phyloP scores from a whole-genome alignment of 2,797 vertebrate genomes.

The Galaxias olidus region DNA sequence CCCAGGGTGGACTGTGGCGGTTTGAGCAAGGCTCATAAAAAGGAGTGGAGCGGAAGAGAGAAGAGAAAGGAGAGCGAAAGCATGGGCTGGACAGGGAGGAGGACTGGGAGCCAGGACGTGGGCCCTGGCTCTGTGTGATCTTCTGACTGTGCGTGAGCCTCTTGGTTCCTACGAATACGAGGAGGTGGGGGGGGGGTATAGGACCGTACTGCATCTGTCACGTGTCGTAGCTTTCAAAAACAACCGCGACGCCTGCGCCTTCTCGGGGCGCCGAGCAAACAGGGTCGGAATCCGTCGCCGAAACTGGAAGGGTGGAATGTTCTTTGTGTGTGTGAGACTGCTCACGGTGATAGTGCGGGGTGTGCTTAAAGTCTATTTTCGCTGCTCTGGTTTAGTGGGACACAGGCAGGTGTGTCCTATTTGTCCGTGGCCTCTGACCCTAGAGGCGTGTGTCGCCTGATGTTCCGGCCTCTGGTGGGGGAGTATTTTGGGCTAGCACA shows the following conservation, averaged over 20 bases:
- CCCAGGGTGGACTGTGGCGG: not conserved
- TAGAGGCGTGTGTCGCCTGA: not conserved
- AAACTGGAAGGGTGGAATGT: too few relatives aligned
- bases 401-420: constrained; percentile 23
- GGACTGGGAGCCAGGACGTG: not conserved
- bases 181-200: too few relatives aligned
- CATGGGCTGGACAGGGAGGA: too few relatives aligned
- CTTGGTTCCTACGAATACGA: not conserved
- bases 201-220: not conserved
- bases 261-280: too few relatives aligned
- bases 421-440: constrained; percentile 6
- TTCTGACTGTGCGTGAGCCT: not conserved
- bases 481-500: too few relatives aligned
- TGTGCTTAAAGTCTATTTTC: not conserved
- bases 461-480: too few relatives aligned
- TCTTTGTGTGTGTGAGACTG: too few relatives aligned
- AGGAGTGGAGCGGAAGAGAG: constrained; percentile 9
- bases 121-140: constrained; percentile 14
- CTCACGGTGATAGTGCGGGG: too few relatives aligned
- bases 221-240: too few relatives aligned
- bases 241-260: constrained; percentile 1
- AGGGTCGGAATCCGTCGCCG: not conserved
- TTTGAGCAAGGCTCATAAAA: constrained; percentile 30
- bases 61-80: constrained; percentile 7
- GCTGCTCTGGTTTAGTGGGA: not conserved